Conservation (phyloP, 2,888 invertebrate species). For the Gymnoscelis rufifasciata region DNA sequence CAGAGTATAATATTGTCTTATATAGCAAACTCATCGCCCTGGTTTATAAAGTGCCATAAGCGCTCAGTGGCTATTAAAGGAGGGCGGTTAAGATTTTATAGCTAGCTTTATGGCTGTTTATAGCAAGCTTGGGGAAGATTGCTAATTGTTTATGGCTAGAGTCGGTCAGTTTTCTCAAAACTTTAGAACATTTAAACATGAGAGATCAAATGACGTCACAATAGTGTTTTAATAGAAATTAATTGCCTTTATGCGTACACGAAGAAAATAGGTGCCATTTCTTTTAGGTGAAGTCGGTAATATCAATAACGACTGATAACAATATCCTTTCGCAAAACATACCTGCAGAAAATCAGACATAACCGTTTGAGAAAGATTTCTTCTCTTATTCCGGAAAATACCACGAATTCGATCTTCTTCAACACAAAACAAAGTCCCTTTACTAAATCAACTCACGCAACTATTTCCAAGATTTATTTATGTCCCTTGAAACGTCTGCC, state of each 20-base stretch:
- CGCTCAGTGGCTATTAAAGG: conserved; percentile 41
- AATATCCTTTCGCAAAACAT: background rate
- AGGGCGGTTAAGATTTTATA: conserved; percentile 35
- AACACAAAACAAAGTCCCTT: too few species aligned
- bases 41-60: conserved; percentile 36
- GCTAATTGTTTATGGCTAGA: conserved; percentile 2
- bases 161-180: background rate
- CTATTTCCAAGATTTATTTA: background rate
- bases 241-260: too few species aligned
- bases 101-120: conserved; percentile 24
- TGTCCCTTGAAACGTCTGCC: conserved; percentile 8
- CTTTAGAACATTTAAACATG: background rate
- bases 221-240: too few species aligned
- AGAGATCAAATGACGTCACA: too few species aligned
- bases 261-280: too few species aligned
- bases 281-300: too few species aligned
- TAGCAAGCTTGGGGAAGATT: conserved; percentile 14
- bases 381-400: too few species aligned
- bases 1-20: too few species aligned
- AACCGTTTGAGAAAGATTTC: too few species aligned
- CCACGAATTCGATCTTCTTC: too few species aligned
- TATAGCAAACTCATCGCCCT: conserved; percentile 10
- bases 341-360: conserved; percentile 17
- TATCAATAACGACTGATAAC: too few species aligned
- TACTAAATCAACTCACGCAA: background rate